Evolutionary conservation across 2,113 vertebrate genomes (phyloP), one percentile per base, ranked within the genome.

Genomic region (Lethenteron reissneri): DNA sequence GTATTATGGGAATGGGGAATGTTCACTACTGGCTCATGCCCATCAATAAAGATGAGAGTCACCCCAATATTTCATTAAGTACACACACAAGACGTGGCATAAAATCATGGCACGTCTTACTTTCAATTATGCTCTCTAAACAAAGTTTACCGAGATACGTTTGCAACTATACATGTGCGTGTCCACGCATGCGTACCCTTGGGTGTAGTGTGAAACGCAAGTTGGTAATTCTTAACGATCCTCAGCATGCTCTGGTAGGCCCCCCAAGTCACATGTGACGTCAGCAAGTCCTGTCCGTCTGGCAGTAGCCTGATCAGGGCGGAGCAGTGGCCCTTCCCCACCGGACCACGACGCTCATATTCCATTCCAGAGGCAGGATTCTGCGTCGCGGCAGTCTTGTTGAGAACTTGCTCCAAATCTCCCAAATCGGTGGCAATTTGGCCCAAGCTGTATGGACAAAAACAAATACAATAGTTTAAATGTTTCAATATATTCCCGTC

Each of bases 271-370:
- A 88, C 88, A 25, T 97, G 94, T 73, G 92, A 85, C 0, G 95
- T 86, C 68, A 97, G 78, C 41, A 97, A 83, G 2, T 97, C 92
- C 17, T 70, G 82, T 3, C 77, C 82, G 71, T 82, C 84, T 0
- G 89, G 90, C 74, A 97, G 77, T 77, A 97, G 80, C 78, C 94
- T 97, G 78, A 97, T 83, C 2, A 97, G 81, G 5, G 91, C 91
- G 0, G 94, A 97, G 76, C 94, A 97, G 12, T 90, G 92, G 69
- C 88, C 94, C 0, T 88, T 86, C 70, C 90, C 90, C 71, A 90
- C 71, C 3, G 76, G 70, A 41, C 41, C 41, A 41, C 41, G 41
- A 41, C 41, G 25, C 25, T 25, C 41, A 41, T 41, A 41, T 41
- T 41, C 41, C 41, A 41, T 41, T 41, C 41, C 41, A 41, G 41